Conservation (phyloP, 2,113 vertebrate genomes). For the Varanus salvator region DNA sequence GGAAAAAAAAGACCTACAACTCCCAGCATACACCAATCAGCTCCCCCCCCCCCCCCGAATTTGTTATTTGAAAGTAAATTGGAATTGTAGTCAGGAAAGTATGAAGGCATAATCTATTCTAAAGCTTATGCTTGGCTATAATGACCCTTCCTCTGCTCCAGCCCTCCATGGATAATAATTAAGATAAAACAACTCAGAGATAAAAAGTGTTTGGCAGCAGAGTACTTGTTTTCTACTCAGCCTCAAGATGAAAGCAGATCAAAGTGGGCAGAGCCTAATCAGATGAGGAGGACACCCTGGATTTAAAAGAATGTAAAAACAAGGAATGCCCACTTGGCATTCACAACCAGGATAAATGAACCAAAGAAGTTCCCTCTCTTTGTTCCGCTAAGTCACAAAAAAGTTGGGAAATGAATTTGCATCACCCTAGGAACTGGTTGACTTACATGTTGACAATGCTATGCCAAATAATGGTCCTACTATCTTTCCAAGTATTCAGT, state of each 20-base stretch:
- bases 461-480: not conserved
- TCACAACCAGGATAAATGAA: not conserved
- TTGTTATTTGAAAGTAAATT: not conserved
- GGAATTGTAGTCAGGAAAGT: not conserved
- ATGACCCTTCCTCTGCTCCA: not conserved
- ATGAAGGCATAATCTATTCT: not conserved
- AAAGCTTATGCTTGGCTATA: not conserved
- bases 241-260: not conserved
- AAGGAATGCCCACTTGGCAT: not conserved
- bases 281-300: not conserved
- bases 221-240: not conserved
- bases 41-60: not conserved
- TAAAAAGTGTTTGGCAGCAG: not conserved
- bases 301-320: not conserved
- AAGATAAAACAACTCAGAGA: slow-evolving; percentile 1
- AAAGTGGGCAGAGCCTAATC: not conserved
- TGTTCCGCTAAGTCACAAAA: not conserved
- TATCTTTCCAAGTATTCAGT: not conserved
- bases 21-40: too few species aligned
- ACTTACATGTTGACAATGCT: not conserved
- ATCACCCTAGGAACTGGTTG: not conserved
- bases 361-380: not conserved
- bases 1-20: too few species aligned
- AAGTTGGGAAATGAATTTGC: not conserved
- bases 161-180: too few species aligned